Evolutionary conservation across 2,113 vertebrate species (phyloP).

Genomic region (Larimichthys polyactis): DNA sequence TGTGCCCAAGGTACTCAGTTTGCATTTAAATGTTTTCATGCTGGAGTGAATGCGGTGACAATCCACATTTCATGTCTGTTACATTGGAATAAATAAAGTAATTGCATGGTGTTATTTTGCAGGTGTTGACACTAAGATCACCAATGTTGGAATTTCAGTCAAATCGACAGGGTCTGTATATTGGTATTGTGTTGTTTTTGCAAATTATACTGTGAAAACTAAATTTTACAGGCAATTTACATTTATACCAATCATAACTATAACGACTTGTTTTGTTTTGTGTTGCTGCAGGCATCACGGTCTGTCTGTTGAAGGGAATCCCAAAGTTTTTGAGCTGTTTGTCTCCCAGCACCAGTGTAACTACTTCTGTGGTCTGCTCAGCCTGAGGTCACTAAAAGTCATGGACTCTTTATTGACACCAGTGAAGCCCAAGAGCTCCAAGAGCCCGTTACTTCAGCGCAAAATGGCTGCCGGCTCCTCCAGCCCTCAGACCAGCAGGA

Average conservation of each 20-base stretch:
- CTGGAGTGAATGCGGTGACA: slow-evolving; percentile 1
- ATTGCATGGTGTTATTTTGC: slow-evolving; percentile 69
- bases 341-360: slow-evolving; percentile 89
- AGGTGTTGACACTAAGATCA: slow-evolving; percentile 95
- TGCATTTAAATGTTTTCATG: not conserved
- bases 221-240: slow-evolving; percentile 64
- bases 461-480: slow-evolving; percentile 86
- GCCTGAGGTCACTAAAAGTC: slow-evolving; percentile 85
- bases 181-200: slow-evolving; percentile 20
- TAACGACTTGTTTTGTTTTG: slow-evolving; percentile 23
- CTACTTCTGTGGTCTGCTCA: slow-evolving; percentile 90
- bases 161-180: slow-evolving; percentile 91
- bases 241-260: slow-evolving; percentile 1
- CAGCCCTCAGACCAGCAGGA: slow-evolving; percentile 90
- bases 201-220: slow-evolving; percentile 29
- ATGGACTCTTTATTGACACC: slow-evolving; percentile 84
- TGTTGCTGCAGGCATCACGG: slow-evolving; percentile 90
- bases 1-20: not conserved
- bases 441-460: slow-evolving; percentile 89
- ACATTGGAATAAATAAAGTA: slow-evolving; percentile 34
- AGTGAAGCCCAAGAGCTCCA: slow-evolving; percentile 89
- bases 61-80: slow-evolving; percentile 4
- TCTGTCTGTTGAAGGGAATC: slow-evolving; percentile 89
- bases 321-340: slow-evolving; percentile 92
- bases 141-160: slow-evolving; percentile 91